These are phyloP conservation scores for Limnephilus rhombicus DNA, from an alignment of 2,888 invertebrate genomes.

Conservation along the genomic window DNA sequence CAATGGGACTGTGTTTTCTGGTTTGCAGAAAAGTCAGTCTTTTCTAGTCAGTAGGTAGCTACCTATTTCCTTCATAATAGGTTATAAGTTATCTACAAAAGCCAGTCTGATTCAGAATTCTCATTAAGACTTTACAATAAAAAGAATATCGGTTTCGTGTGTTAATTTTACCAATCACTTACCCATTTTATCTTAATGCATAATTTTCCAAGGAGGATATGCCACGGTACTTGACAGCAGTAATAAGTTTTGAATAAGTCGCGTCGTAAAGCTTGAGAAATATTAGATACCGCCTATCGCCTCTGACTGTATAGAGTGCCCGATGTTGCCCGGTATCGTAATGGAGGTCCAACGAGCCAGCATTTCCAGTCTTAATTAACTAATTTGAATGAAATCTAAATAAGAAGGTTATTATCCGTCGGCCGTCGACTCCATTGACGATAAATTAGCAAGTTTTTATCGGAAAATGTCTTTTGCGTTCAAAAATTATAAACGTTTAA, in stretches of 20 bases:
- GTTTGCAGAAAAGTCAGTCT: no score
- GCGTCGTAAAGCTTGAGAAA: conserved; percentile 59
- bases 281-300: conserved; percentile 58
- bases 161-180: background rate
- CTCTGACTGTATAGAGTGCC: conserved; percentile 25
- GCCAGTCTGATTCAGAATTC: background rate
- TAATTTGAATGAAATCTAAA: conserved; percentile 65
- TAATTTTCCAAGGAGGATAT: background rate
- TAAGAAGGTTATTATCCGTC: conserved; percentile 60
- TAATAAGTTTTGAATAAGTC: conserved; percentile 36
- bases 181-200: background rate
- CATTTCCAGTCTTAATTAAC: conserved; percentile 62
- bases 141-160: background rate
- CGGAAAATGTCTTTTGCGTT: conserved; percentile 58
- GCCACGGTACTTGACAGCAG: background rate
- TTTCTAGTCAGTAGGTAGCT: no score
- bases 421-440: conserved; percentile 39
- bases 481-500: conserved; percentile 58
- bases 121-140: background rate
- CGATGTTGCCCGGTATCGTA: conserved; percentile 49
- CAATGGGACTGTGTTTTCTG: no score
- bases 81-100: background rate
- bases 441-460: conserved; percentile 65
- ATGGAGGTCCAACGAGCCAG: conserved; percentile 46
- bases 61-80: no score